Conservation (phyloP, 1,140 invertebrate genomes). For the Atta texana region DNA sequence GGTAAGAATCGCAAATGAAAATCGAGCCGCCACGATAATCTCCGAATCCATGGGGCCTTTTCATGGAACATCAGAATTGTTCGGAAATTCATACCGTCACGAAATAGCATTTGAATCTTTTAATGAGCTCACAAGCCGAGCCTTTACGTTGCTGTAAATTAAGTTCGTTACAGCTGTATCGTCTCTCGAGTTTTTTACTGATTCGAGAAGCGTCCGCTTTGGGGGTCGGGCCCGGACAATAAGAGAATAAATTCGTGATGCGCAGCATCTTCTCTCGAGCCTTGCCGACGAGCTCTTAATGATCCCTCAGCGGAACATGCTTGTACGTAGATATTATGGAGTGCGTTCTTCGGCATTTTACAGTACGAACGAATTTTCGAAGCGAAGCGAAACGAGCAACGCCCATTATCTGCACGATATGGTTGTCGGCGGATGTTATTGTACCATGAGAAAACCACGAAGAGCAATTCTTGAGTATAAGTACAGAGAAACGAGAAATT, state of each 20-base stretch:
- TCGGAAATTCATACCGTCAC: not conserved
- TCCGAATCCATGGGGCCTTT: not conserved
- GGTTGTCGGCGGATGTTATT: slow-evolving; percentile 48
- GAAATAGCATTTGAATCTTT: not conserved
- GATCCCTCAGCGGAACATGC: slow-evolving; percentile 40
- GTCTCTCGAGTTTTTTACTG: slow-evolving; percentile 26
- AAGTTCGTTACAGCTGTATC: slow-evolving; percentile 58
- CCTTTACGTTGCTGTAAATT: slow-evolving; percentile 62
- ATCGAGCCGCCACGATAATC: slow-evolving; percentile 29
- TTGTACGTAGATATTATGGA: slow-evolving; percentile 42
- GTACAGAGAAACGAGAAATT: slow-evolving; percentile 15
- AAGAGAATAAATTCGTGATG: slow-evolving; percentile 55
- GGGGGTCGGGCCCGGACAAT: slow-evolving; percentile 22
- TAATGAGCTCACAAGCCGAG: slow-evolving; percentile 55
- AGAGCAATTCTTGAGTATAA: slow-evolving; percentile 33
- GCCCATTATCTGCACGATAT: slow-evolving; percentile 75
- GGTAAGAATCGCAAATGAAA: slow-evolving; percentile 7
- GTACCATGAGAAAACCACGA: slow-evolving; percentile 64
- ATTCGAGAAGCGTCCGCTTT: slow-evolving; percentile 4
- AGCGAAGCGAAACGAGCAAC: slow-evolving; percentile 66
- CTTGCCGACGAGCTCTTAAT: slow-evolving; percentile 50
- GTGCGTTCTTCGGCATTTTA: slow-evolving; percentile 45
- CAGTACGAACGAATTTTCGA: slow-evolving; percentile 67
- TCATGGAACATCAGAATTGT: slow-evolving; percentile 7
- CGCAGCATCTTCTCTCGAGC: slow-evolving; percentile 27